Base-by-base conservation (phyloP, 2,888 invertebrate genomes). In the Dione juno region DNA sequence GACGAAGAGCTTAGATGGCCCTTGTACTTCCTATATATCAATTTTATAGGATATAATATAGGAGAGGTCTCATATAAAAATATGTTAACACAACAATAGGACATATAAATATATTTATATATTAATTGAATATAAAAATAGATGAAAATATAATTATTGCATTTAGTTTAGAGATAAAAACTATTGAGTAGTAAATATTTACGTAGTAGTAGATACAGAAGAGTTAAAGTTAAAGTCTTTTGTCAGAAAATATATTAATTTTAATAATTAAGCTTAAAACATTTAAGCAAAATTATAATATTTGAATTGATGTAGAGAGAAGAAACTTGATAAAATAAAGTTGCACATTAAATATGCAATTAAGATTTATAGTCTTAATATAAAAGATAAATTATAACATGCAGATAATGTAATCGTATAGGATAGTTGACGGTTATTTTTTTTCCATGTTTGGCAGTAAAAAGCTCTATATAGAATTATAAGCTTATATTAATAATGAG, bases 401-500 rank as follows among this genome's bases (percentile, higher is more conserved):
- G 19, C n/a, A 40, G 64, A 50, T 52, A 52, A 61, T 6, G 7
- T 37, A 64, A 37, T 64, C 19, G 37, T 50, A 19, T 50, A 48
- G 35, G 50, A 16, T 64, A 52, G 40, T 52, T 52, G 50, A 37
- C 19, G 37, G 35, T 19, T 64, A 40, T 35, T 50, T 37, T 50
- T 37, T 50, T 19, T 50, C 16, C 37, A 19, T 40, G 14, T 64
- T 54, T 54, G 40, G 19, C 21, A 54, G 8, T 64, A 57, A 69
- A 67, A 67, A 63, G 37, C 53, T 68, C 43, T 10, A 63, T 21
- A 68, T 53, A 54, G 48, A 16, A 13, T 48, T 54, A 64, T 7
- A 40, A 48, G n/a, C 13, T 13, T 13, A 68, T 28, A 35, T 9
- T 21, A 40, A 10, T 8, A 1, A 43, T 41, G 45, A 54, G 16